Evolutionary conservation across 2,888 invertebrate genomes (phyloP).

Genomic region (Toxonevra muliebris): DNA sequence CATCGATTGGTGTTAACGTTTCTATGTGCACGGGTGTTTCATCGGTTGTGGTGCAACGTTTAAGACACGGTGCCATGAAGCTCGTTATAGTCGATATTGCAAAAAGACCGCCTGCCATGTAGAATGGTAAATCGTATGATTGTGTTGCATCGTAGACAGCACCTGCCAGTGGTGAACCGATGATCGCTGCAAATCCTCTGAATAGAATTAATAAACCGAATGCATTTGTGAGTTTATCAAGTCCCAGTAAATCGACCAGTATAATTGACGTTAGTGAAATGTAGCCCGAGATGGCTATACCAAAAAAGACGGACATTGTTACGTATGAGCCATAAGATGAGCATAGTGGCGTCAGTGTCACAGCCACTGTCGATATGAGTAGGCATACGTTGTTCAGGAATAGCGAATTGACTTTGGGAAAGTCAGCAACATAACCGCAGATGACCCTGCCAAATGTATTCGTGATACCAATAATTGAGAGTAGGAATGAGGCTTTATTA

Average conservation of each 20-base stretch:
- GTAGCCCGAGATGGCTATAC: slow-evolving; percentile 93
- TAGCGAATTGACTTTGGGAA: slow-evolving; percentile 90
- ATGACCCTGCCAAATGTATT: slow-evolving; percentile 92
- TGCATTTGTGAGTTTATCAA: slow-evolving; percentile 96
- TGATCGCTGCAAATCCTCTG: slow-evolving; percentile 92
- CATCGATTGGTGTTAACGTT: slow-evolving; percentile 83
- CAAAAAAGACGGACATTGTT: slow-evolving; percentile 86
- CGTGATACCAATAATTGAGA: slow-evolving; percentile 81
- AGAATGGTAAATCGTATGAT: slow-evolving; percentile 89
- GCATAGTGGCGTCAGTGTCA: slow-evolving; percentile 86
- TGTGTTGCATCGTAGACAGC: slow-evolving; percentile 88
- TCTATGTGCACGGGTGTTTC: slow-evolving; percentile 74
- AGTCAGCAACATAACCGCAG: slow-evolving; percentile 91
- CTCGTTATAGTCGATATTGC: slow-evolving; percentile 85
- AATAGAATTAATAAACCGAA: slow-evolving; percentile 96
- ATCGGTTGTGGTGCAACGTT: slow-evolving; percentile 67
- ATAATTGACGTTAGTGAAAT: slow-evolving; percentile 98
- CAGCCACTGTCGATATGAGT: slow-evolving; percentile 86
- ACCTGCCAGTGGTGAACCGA: slow-evolving; percentile 86
- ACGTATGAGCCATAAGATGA: slow-evolving; percentile 79
- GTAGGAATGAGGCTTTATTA: slow-evolving; percentile 69
- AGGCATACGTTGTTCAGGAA: slow-evolving; percentile 93
- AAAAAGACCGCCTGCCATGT: slow-evolving; percentile 90
- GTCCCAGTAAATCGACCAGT: slow-evolving; percentile 92
- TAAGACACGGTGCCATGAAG: slow-evolving; percentile 81